Evolutionary conservation across 2,113 vertebrate genomes (phyloP).

Genomic region (Gracilinanus agilis): DNA sequence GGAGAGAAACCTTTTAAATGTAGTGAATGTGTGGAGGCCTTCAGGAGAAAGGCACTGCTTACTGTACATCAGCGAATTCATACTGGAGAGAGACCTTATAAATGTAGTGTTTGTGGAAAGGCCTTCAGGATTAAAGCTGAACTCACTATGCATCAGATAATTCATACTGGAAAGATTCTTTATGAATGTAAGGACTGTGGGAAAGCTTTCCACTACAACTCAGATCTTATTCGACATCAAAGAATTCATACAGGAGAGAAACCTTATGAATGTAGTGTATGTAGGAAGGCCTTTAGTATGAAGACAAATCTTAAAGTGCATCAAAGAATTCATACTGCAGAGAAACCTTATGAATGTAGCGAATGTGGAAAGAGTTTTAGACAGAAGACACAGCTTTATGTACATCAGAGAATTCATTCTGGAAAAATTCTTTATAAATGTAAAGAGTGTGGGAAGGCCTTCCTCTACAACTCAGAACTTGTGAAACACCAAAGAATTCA

Average conservation of each 20-base stretch:
- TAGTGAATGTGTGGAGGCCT: too few relatives aligned
- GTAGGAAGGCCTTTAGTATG: background rate
- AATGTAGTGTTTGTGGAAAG: background rate
- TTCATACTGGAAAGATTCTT: background rate
- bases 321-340: background rate
- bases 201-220: background rate
- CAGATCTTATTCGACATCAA: background rate
- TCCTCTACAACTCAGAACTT: background rate
- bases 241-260: background rate
- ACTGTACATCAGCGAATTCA: too few relatives aligned
- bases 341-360: background rate
- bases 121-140: background rate
- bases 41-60: too few relatives aligned
- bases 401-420: background rate
- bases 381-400: background rate
- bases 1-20: too few relatives aligned
- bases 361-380: background rate
- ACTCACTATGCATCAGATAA: background rate
- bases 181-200: background rate
- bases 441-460: background rate
- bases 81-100: background rate
- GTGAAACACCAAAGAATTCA: background rate
- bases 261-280: background rate
- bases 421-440: background rate
- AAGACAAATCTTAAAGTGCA: background rate